Percentiles rank a stretch among this genome's conserved stretches.
phyloP scores from a whole-genome alignment of 2,113 vertebrate genomes.

The Miniopterus natalensis region DNA sequence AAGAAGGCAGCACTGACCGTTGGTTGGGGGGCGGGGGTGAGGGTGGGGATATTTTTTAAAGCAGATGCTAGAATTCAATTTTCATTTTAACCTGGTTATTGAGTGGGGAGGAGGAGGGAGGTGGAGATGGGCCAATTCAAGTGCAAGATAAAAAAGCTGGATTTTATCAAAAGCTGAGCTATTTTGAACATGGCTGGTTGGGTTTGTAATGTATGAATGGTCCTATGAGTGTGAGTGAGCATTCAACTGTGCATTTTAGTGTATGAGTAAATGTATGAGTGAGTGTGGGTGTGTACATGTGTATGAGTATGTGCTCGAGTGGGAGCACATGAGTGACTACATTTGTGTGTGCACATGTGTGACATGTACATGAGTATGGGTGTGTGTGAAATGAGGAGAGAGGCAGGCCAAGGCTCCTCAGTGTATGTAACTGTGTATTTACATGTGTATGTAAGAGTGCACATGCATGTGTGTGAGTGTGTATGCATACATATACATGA shows the following conservation, averaged over 20 bases:
- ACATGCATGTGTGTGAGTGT: not conserved
- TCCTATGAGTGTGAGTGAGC: too few relatives aligned
- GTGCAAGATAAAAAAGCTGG: conserved; percentile 44
- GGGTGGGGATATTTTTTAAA: conserved; percentile 56
- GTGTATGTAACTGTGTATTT: not conserved
- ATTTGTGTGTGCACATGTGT: not conserved
- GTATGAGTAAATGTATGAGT: not conserved
- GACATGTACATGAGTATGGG: not conserved
- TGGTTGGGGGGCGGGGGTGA: not conserved
- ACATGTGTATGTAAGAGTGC: not conserved
- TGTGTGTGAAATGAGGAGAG: not conserved
- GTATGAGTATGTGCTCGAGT: not conserved
- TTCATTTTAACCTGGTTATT: conserved; percentile 81
- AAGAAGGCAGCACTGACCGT: conserved; percentile 27
- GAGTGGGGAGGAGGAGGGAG: conserved; percentile 49
- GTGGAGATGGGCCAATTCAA: not conserved
- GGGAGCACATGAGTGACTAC: not conserved
- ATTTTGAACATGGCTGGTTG: not conserved
- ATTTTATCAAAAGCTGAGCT: conserved; percentile 55
- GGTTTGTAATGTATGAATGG: not conserved
- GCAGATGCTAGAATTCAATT: conserved; percentile 76
- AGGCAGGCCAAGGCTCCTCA: too few relatives aligned
- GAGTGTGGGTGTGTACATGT: not conserved
- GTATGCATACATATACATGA: not conserved
- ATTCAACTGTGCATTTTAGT: not conserved